Evolutionary conservation across 1,140 invertebrate genomes (phyloP), one percentile per base, ranked within the genome.

Genomic region (Anthonomus grandis): DNA sequence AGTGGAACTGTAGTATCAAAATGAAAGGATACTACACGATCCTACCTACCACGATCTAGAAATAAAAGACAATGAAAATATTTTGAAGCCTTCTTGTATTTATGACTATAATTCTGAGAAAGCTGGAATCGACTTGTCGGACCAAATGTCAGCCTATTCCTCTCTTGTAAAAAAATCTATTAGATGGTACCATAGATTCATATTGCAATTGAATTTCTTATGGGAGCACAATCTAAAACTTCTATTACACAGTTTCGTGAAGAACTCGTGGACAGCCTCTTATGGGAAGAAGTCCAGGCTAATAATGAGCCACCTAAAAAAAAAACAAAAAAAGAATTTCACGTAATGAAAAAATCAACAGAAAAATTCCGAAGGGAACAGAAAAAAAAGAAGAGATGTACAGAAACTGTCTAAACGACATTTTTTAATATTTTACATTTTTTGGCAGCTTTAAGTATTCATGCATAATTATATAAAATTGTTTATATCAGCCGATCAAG

Each of bases 11-110:
- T 65, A 27, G 61, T 77, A 5, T 44, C 70, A 27, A 69, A 70
- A 64, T 77, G 75, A 71, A 74, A 67, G 66, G 69, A 74, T 62
- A 74, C 72, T 55, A 49, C 67, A 42, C 69, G 74, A 55, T 72
- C 75, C 10, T 55, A 75, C 15, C 70, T 68, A 46, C 75, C 70
- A 13, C 24, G 17, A 13, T 13, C 22, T 23, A 25, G 19, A 13
- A 31, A 25, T 47, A 47, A 8, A 31, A 31, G 27, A n/a, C 6
- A 31, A n/a, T 8, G 27, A 31, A 8, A n/a, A 31, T 31, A 31
- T 31, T 31, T 31, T 31, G 27, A 31, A n/a, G 27, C 27, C 27
- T n/a, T 31, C 45, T 25, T 22, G 8, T 12, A 47, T 23, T 25
- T 25, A 25, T 74, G 69, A 70, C 42, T 74, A 74, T 50, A 74